Conservation (phyloP, 2,113 vertebrate genomes). For the Amphiprion percula region DNA sequence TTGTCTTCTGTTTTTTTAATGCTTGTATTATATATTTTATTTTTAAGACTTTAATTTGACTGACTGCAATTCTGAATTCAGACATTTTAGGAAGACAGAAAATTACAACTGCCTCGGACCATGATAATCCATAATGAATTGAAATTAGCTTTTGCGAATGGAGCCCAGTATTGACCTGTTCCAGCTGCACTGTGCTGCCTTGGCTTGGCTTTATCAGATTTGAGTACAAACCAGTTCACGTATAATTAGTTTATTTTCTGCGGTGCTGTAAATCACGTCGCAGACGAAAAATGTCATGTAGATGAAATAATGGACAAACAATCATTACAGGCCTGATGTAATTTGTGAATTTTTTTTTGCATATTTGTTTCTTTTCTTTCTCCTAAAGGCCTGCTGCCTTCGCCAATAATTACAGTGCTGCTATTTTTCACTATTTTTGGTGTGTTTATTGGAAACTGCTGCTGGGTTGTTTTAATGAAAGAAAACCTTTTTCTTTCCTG, state of each 20-base stretch:
- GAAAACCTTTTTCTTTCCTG: background rate
- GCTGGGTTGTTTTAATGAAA: constrained; percentile 22
- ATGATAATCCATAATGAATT: constrained; percentile 57
- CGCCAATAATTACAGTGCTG: constrained; percentile 63
- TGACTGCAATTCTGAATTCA: background rate
- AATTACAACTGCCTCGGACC: constrained; percentile 42
- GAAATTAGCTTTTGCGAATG: constrained; percentile 57
- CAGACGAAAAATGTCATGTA: constrained; percentile 70
- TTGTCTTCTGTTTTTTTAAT: background rate
- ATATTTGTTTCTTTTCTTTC: constrained; percentile 34
- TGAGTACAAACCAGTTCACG: constrained; percentile 63
- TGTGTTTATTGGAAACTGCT: constrained; percentile 30
- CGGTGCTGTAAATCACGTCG: constrained; percentile 77
- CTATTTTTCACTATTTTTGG: constrained; percentile 61
- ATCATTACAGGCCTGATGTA: constrained; percentile 73
- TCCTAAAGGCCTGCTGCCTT: constrained; percentile 22
- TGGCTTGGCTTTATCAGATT: constrained; percentile 67
- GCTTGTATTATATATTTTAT: background rate
- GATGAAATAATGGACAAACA: constrained; percentile 73
- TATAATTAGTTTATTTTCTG: constrained; percentile 77
- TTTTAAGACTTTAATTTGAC: background rate
- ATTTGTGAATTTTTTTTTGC: constrained; percentile 60
- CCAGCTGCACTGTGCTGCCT: constrained; percentile 49
- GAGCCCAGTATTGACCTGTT: constrained; percentile 55
- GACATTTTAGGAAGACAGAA: constrained; percentile 26